Evolutionary conservation across 2,113 vertebrate genomes (phyloP), one percentile per base, ranked within the genome.

Genomic region (Plectropomus leopardus): DNA sequence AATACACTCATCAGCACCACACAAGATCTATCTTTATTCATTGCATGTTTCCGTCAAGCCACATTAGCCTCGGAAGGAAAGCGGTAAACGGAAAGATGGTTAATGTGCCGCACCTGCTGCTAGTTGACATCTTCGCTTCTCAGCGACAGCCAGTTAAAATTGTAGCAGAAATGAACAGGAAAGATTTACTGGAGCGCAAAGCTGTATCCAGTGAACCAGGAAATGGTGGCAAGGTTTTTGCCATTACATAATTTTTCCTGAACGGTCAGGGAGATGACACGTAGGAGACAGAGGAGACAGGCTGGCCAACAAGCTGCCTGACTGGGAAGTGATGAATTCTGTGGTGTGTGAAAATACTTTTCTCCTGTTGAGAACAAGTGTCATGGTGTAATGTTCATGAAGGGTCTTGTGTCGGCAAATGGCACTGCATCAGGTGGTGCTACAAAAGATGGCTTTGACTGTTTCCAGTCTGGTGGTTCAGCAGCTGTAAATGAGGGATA

Each of bases 241-340:
- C 76, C 82, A 83, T 91, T 81, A 82, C 83, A 80, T 93, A 76
- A 90, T 91, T 88, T 89, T 91, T 93, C 87, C 91, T 86, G 68
- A 87, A 81, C 58, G 67, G 90, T 89, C 87, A 86, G 84, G 28
- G 57, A 72, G 89, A 86, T 89, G 93, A 92, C 92, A 90, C 84
- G 84, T 65, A 61, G 36, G 84, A 91, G 87, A 88, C 76, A 84
- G 87, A 89, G 64, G 71, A 76, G 60, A 65, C 76, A 74, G 44
- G 81, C 71, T 36, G 55, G 88, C 82, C 82, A 60, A 73, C 72
- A 69, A 75, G 65, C 55, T 69, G 82, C 76, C 80, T 88, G 83
- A 73, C 73, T 82, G 79, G 21, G 82, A 83, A 84, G 42, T 79
- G 83, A 92, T 86, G 86, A 80, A 83, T 74, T 57, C 84, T 80